Evolutionary conservation across 1,140 invertebrate species (phyloP).

Genomic region (Hetaerina americana): DNA sequence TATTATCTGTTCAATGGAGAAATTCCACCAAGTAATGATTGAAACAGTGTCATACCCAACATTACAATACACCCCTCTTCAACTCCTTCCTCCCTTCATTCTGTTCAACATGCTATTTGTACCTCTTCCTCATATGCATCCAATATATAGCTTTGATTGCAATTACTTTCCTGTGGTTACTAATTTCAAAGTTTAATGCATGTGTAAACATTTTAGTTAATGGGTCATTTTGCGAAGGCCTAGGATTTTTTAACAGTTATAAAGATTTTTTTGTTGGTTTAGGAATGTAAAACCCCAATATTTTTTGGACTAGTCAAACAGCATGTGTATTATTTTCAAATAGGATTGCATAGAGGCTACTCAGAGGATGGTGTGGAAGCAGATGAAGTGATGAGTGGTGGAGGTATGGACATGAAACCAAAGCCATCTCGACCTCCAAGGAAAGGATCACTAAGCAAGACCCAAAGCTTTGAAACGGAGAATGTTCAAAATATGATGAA

Average conservation of each 20-base stretch:
- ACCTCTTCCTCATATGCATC: too few relatives aligned
- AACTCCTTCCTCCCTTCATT: too few relatives aligned
- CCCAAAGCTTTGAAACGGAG: conserved; percentile 2
- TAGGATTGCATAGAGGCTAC: conserved; percentile 70
- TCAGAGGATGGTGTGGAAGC: conserved; percentile 63
- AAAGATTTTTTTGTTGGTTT: conserved; percentile 16
- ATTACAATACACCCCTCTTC: too few relatives aligned
- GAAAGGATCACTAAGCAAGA: conserved; percentile 53
- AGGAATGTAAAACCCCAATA: conserved; percentile 1
- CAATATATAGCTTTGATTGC: too few relatives aligned
- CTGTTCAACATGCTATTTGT: too few relatives aligned
- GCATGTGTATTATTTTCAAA: conserved; percentile 13
- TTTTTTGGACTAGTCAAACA: conserved; percentile 8
- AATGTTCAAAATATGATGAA: conserved; percentile 8
- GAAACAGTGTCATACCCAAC: too few relatives aligned
- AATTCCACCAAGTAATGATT: too few relatives aligned
- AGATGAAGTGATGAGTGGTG: conserved; percentile 43
- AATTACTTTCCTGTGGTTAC: too few relatives aligned
- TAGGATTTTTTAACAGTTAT: conserved; percentile 7
- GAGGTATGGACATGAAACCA: conserved; percentile 31
- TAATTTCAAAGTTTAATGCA: too few relatives aligned
- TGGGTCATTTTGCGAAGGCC: background rate
- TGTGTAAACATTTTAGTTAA: too few relatives aligned
- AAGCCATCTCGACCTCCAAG: conserved; percentile 55
- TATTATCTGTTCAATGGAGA: too few relatives aligned